Base-by-base conservation (phyloP, 2,113 vertebrate genomes). In the Phycodurus eques region DNA sequence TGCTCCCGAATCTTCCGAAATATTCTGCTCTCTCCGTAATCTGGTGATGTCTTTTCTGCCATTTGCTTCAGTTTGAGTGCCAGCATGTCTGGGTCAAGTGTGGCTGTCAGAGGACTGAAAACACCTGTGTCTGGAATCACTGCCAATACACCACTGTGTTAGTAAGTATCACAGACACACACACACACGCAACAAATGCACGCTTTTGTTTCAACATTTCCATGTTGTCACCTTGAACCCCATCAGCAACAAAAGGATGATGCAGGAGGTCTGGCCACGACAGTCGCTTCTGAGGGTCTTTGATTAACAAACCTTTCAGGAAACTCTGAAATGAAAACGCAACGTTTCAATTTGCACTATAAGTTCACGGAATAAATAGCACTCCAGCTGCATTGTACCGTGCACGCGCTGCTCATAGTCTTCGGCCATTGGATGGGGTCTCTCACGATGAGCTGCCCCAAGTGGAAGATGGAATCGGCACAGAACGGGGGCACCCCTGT, bases 401-500 rank as follows among this genome's bases (percentile, higher is more conserved):
- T 95, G 86, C 96, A 98, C 62, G 82, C 87, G 9, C 91, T 84
- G 82, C 94, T 97, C 86, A 98, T 95, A 11, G 79, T 88, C 12
- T 81, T 63, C 0, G 96, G 96, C 97, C 97, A 99, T 76, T 94
- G 95, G 70, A 99, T 90, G 0, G 94, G 90, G 71, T 95, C 93
- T 81, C 89, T 94, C 84, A 96, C 90, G 0, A 99, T 98, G 27
- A 97, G 93, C 81, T 91, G 95, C 74, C 97, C 93, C 22, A 99
- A 92, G 19, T 97, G 94, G 87, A 98, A 98, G 89, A 99, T 95
- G 86, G 94, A 98, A 71, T 94, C 96, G n/a, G 95, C 96, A 85
- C 96, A 96, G 92, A 99, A 99, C 2, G 98, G 96, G 64, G 98
- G 96, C 13, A 91, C 94, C 72, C 98, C 96, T 63, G 95, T 95